Evolutionary conservation across 2,888 invertebrate species (phyloP).

Genomic region (Leucophora obtusa): DNA sequence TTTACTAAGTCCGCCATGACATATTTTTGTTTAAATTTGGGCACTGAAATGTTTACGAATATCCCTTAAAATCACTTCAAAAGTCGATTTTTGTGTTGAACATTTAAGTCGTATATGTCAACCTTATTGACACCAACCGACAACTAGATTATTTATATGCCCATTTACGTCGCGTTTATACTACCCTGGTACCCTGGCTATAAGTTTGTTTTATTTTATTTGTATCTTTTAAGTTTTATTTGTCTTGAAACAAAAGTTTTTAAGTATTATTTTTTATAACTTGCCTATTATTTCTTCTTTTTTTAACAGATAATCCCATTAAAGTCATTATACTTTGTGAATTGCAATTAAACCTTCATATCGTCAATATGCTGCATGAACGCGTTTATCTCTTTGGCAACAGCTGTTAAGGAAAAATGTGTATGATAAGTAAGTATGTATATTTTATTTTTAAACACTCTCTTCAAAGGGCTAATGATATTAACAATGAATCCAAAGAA

Average conservation of each 20-base stretch:
- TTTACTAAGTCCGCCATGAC: too few relatives aligned
- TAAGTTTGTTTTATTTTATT: not conserved
- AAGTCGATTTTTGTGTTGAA: too few relatives aligned
- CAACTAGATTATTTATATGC: too few relatives aligned
- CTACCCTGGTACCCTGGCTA: too few relatives aligned
- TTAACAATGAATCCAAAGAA: not conserved
- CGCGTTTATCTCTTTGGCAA: constrained; percentile 22
- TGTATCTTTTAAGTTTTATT: too few relatives aligned
- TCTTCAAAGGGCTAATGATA: not conserved
- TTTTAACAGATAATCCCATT: not conserved
- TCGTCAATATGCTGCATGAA: constrained; percentile 13
- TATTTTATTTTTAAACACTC: not conserved
- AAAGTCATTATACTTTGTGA: constrained; percentile 6
- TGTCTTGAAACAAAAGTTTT: not conserved
- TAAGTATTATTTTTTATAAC: constrained; percentile 7
- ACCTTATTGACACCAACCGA: too few relatives aligned
- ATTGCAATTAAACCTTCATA: constrained; percentile 9
- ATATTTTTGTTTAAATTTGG: too few relatives aligned
- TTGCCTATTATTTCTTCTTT: not conserved
- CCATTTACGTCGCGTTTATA: too few relatives aligned
- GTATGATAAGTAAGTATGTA: too few relatives aligned
- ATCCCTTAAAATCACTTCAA: too few relatives aligned
- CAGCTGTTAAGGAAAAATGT: constrained; percentile 45
- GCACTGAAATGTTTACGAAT: too few relatives aligned
- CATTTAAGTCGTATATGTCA: too few relatives aligned